Evolutionary conservation across 2,113 vertebrate species (phyloP).

Genomic region (Lagenorhynchus albirostris): DNA sequence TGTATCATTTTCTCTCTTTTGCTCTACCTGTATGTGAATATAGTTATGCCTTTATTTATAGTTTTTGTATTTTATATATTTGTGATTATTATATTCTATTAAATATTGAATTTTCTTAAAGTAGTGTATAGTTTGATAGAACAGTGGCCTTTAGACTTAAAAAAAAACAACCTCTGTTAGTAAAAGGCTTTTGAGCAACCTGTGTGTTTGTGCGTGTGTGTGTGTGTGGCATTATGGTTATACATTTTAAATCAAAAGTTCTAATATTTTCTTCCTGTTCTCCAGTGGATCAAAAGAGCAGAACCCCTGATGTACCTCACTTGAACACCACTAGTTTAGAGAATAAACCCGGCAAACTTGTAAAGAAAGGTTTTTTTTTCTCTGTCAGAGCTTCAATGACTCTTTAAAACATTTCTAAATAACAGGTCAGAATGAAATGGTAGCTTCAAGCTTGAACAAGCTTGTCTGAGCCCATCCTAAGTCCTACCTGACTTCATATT

Average conservation of each 20-base stretch:
- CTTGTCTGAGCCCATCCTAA: background rate
- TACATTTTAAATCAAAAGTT: conserved; percentile 11
- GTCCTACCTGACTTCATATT: background rate
- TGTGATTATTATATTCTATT: background rate
- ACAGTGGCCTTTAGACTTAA: background rate
- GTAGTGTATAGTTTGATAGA: background rate
- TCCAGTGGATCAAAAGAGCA: background rate
- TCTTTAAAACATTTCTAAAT: conserved; percentile 44
- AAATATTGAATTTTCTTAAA: background rate
- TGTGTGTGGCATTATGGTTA: background rate
- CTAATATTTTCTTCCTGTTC: conserved; percentile 14
- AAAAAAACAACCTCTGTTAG: background rate
- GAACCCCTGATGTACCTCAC: background rate
- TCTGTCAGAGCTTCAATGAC: background rate
- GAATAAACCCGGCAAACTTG: background rate
- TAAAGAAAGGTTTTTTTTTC: background rate
- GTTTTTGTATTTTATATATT: background rate
- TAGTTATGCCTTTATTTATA: background rate
- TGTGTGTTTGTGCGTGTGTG: background rate
- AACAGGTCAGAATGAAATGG: background rate
- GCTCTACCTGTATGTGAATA: background rate
- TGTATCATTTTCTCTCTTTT: background rate
- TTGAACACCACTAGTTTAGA: background rate
- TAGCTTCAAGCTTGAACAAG: background rate
- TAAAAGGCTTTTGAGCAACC: conserved; percentile 34